Base-by-base conservation (phyloP, 2,113 vertebrate species). In the Rynchops niger region DNA sequence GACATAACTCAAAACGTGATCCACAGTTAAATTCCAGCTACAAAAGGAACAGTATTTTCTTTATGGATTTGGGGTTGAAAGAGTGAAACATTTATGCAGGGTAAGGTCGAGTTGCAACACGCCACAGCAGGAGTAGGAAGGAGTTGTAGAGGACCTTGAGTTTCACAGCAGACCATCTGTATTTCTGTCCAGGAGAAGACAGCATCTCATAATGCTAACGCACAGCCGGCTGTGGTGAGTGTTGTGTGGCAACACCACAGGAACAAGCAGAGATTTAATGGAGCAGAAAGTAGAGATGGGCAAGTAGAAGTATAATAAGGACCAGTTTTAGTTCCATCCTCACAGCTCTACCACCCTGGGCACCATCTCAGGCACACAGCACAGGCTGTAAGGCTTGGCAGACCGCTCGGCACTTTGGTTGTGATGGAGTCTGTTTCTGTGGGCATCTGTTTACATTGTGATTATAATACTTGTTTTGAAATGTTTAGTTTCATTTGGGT, bases 241-340 rank as follows among this genome's bases (percentile, higher is more conserved):
- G 4, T 5, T 26, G 11, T 32, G 47, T 1, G 4, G 18, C 16
- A 82, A 47, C 17, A 32, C 20, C 45, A 26, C 0, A 0, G 34
- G 42, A n/a, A 61, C 16, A 83, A n/a, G 29, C 7, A 61, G 40
- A 52, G 43, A 18, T 77, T 55, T 30, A 67, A 20, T 9, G 20
- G 32, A 70, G 17, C 12, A 72, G 47, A 53, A 80, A 27, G 38
- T 30, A n/a, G 40, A 72, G 20, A 21, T 13, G 27, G n/a, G 21
- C 12, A 69, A 66, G 13, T 5, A 55, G 43, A 67, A 72, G 5
- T 6, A 19, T 22, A 45, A 59, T 21, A 36, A 36, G 47, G 5
- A 32, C 5, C 11, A 26, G 26, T 25, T 62, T 80, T n/a, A 40
- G 18, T 19, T 50, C 22, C 25, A 26, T 11, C 17, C 32, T 66